phyloP scores from a whole-genome alignment of 64 coral and sea anemone species.

The Montipora cactus region DNA sequence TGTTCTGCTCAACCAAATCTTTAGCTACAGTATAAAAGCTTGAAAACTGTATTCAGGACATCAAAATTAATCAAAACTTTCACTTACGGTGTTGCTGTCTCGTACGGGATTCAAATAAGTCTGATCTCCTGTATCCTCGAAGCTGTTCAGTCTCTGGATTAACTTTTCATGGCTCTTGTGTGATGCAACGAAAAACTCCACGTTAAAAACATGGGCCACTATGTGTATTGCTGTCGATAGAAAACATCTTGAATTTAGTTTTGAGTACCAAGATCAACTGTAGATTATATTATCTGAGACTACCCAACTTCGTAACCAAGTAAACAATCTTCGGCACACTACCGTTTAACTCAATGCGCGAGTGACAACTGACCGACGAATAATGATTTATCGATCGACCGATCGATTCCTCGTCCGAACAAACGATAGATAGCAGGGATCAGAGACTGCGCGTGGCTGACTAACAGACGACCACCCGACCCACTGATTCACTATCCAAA shows the following conservation, averaged over 20 bases:
- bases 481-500: too few species aligned
- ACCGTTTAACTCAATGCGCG: too few species aligned
- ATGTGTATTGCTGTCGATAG: slow-evolving; percentile 71
- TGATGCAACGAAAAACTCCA: slow-evolving; percentile 72
- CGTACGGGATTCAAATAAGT: slow-evolving; percentile 93
- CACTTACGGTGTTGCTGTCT: slow-evolving; percentile 66
- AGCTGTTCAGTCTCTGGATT: slow-evolving; percentile 36
- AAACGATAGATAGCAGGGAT: too few species aligned
- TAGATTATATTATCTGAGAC: too few species aligned
- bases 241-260: not conserved
- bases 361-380: too few species aligned
- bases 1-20: too few species aligned
- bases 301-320: too few species aligned
- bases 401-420: too few species aligned
- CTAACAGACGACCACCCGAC: too few species aligned
- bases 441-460: too few species aligned
- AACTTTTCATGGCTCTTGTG: slow-evolving; percentile 26
- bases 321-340: too few species aligned
- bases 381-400: too few species aligned
- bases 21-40: not conserved
- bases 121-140: slow-evolving; percentile 61
- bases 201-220: slow-evolving; percentile 89
- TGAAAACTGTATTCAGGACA: not conserved
- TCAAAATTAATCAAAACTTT: not conserved
- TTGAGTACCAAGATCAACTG: not conserved